Percentiles rank a stretch among this genome's conserved stretches.
Evolutionary conservation across 2,113 vertebrate genomes (phyloP).

Genomic region (Zosterops pallidus): DNA sequence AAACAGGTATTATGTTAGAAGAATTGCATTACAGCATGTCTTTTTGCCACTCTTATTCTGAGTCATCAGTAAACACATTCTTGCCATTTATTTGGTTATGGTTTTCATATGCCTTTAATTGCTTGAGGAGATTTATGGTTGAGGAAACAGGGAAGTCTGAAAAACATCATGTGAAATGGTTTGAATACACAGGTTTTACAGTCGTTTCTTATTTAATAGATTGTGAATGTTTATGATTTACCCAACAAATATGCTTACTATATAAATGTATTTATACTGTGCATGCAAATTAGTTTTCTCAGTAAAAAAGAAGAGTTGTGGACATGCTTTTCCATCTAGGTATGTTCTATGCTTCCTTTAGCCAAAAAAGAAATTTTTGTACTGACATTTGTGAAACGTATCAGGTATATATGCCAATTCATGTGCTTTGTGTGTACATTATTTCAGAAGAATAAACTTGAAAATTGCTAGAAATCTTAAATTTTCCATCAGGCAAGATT

Average conservation of each 20-base stretch:
- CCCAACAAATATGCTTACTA: background rate
- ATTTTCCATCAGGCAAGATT: background rate
- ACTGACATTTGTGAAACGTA: background rate
- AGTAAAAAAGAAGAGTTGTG: background rate
- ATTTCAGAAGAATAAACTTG: background rate
- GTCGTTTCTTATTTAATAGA: background rate
- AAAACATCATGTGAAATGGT: background rate
- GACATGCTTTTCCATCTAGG: background rate
- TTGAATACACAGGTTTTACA: background rate
- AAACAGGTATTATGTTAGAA: constrained; percentile 38
- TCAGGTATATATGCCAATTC: background rate
- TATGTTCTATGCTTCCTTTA: background rate
- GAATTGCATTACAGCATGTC: background rate
- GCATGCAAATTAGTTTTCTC: background rate
- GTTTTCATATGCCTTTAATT: background rate
- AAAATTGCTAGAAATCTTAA: background rate
- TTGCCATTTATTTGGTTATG: background rate
- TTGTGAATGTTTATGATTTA: background rate
- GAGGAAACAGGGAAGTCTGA: background rate
- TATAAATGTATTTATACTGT: background rate
- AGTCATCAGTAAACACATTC: background rate
- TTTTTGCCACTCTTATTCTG: background rate
- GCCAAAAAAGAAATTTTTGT: background rate
- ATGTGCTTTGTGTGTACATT: background rate
- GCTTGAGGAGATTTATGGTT: background rate